Conservation (phyloP, 2,113 vertebrate genomes). For the Leptobrachium ailaonicum region DNA sequence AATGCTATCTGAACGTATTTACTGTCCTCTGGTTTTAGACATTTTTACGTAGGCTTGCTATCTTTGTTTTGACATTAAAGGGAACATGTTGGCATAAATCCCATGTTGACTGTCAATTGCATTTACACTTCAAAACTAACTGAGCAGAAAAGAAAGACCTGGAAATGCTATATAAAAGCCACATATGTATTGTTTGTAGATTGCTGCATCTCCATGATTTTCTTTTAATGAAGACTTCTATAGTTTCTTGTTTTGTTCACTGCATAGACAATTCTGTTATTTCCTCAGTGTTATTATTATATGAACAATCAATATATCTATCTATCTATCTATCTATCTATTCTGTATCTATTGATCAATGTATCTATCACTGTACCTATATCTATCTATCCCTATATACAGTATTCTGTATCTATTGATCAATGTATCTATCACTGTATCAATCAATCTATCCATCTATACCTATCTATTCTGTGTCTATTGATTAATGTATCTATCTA, state of each 20-base stretch:
- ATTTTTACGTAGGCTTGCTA: slow-evolving; percentile 10
- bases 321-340: no score
- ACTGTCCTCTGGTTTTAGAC: slow-evolving; percentile 5
- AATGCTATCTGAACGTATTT: slow-evolving; percentile 33
- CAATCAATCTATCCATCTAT: no score
- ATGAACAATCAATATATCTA: no score
- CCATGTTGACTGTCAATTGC: slow-evolving; percentile 52
- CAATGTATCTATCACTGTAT: no score
- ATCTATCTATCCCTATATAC: no score
- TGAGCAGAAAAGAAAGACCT: slow-evolving; percentile 54
- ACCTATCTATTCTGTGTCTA: no score
- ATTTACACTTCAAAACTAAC: slow-evolving; percentile 54
- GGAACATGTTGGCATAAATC: slow-evolving; percentile 34
- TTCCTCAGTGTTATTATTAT: neutral
- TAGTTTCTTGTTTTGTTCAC: neutral
- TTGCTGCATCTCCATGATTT: neutral
- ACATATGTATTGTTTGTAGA: slow-evolving; percentile 24
- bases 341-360: no score
- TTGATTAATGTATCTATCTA: no score
- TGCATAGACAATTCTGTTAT: neutral
- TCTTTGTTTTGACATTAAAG: slow-evolving; percentile 39
- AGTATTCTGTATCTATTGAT: no score
- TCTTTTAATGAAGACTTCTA: neutral
- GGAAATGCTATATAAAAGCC: slow-evolving; percentile 55
- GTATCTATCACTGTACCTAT: no score